Base-by-base conservation (phyloP, 2,888 invertebrate species). In the Conops quadrifasciatus region DNA sequence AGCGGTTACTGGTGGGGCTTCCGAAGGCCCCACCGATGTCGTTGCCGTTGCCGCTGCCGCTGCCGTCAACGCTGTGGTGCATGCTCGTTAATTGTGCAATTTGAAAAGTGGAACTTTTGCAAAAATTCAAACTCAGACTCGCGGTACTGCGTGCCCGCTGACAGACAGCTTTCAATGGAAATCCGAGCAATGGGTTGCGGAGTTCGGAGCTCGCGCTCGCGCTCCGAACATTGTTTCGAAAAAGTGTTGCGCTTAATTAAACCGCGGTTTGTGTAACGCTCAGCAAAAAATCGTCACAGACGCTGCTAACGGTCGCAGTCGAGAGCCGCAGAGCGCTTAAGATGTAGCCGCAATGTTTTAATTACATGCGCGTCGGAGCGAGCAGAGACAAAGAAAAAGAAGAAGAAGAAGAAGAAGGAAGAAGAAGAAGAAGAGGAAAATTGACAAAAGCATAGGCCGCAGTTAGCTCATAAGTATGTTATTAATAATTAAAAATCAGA, bases 81-180 rank as follows among this genome's bases (percentile, higher is more conserved):
- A 13, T 43, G 45, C n/a, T n/a, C 36, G 9, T 67, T 47, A 67
- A 59, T 67, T 67, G 67, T 59, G 67, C 59, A 67, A 67, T n/a
- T 45, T 24, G 15, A 58, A 67, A 67, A 58, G 26, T 67, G 58
- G 43, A 30, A 30, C 68, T 68, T 67, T 67, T 58, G 49, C 28
- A 24, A 26, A 58, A 30, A 51, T 62, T 19, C n/a, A 2, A 36
- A 36, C 36, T 9, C 5, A 36, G 4, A 36, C 36, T 36, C 9
- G n/a, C 36, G 36, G 36, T 4, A 60, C 60, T 60, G 45, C 47
- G 9, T 26, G 56, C 36, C 24, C 24, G 24, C 58, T 26, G 28
- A 0, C 58, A 63, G 63, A 45, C 45, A 7, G 43, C 56, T 56
- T 58, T 26, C 58, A 67, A 7, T 58, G 45, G 58, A 67, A 58